phyloP scores from a whole-genome alignment of 2,888 invertebrate species.

The Tholera decimalis region DNA sequence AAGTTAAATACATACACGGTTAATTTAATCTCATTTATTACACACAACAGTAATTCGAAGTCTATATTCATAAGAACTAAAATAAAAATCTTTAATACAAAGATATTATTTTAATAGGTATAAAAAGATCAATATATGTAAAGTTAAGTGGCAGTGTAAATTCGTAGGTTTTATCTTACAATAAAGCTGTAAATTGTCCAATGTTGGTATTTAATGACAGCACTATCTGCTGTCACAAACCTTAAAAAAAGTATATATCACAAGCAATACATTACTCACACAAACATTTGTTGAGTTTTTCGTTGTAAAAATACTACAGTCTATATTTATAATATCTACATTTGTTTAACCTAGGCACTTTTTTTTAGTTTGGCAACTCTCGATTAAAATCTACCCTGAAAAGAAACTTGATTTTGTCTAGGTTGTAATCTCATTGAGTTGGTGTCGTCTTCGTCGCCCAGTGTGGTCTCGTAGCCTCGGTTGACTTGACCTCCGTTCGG shows the following conservation, averaged over 20 bases:
- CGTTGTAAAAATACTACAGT: conserved; percentile 62
- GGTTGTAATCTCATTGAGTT: conserved; percentile 95
- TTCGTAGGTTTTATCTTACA: conserved; percentile 77
- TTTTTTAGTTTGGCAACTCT: conserved; percentile 78
- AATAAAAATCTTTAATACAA: conserved; percentile 68
- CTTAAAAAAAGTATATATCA: conserved; percentile 79
- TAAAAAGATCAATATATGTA: conserved; percentile 70
- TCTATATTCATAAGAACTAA: conserved; percentile 69
- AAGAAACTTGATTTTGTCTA: conserved; percentile 92
- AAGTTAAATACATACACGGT: conserved; percentile 51
- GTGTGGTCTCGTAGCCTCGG: conserved; percentile 94
- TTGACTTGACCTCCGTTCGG: conserved; percentile 95
- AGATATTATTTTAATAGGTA: conserved; percentile 74
- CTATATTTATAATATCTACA: conserved; percentile 67
- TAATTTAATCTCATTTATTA: conserved; percentile 71
- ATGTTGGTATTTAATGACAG: conserved; percentile 73
- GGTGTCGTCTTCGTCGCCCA: conserved; percentile 93
- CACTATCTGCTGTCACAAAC: conserved; percentile 67
- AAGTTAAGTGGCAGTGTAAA: conserved; percentile 88
- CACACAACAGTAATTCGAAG: conserved; percentile 67
- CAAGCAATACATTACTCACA: conserved; percentile 77
- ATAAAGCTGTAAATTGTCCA: conserved; percentile 77
- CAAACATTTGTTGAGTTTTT: conserved; percentile 60
- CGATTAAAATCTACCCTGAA: conserved; percentile 85
- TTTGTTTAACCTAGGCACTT: conserved; percentile 62